phyloP scores from a whole-genome alignment of 2,797 vertebrate species.

The Hypotaenidia okinawae region DNA sequence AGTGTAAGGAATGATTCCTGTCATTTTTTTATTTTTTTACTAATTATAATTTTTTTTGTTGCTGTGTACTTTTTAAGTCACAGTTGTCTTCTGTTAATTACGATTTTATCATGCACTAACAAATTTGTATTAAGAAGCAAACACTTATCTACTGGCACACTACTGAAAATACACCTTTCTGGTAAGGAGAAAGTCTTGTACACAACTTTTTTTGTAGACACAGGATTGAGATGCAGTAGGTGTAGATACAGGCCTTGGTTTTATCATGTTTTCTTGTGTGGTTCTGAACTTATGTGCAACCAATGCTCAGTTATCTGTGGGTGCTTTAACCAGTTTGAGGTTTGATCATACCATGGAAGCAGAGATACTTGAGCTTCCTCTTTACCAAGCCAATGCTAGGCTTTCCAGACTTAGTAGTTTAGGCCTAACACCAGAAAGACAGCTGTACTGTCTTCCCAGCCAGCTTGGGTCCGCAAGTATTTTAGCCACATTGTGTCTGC shows the following conservation, averaged over 20 bases:
- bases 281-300: not conserved
- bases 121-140: not conserved
- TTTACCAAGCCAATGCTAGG: not conserved
- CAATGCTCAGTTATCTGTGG: not conserved
- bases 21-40: not conserved
- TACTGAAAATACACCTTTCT: not conserved
- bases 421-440: not conserved
- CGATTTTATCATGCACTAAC: not conserved
- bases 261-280: not conserved
- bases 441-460: slow-evolving; percentile 17
- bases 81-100: not conserved
- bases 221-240: not conserved
- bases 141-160: not conserved
- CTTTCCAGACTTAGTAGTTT: not conserved
- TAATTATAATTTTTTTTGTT: not conserved
- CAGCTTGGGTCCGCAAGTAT: not conserved
- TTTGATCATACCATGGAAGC: not conserved
- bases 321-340: not conserved
- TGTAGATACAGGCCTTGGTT: not conserved
- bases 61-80: not conserved
- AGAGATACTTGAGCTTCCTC: not conserved
- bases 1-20: not conserved
- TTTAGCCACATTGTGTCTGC: not conserved
- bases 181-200: not conserved
- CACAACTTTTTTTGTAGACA: not conserved